phyloP scores from a whole-genome alignment of 2,888 invertebrate species.

The Cyrtodaria siliqua region DNA sequence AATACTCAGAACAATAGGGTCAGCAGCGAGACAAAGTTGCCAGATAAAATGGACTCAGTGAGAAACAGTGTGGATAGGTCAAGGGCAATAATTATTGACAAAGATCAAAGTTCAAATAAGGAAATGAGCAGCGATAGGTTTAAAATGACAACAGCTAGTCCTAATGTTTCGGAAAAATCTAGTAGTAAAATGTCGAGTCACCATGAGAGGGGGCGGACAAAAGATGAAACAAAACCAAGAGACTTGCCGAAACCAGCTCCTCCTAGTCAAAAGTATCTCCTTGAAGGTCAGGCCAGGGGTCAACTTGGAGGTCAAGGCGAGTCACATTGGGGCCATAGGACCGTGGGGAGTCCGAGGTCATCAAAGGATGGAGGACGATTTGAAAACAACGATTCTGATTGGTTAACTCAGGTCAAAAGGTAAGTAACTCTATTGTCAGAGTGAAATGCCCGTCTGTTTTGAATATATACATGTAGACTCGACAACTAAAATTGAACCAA shows the following conservation, averaged over 20 bases:
- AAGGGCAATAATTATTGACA: conserved; percentile 29
- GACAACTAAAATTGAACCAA: too few relatives aligned
- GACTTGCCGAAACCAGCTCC: conserved; percentile 73
- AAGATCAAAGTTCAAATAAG: conserved; percentile 12
- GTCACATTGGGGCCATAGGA: conserved; percentile 41
- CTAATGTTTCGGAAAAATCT: too few relatives aligned
- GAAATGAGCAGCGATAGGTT: neutral
- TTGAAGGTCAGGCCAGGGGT: conserved; percentile 60
- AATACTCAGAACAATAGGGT: conserved; percentile 42
- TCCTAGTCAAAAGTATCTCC: conserved; percentile 75
- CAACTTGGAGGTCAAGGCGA: conserved; percentile 20
- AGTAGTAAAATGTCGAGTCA: neutral
- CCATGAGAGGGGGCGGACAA: conserved; percentile 4
- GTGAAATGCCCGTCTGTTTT: neutral
- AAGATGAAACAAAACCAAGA: conserved; percentile 31
- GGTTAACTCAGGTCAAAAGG: conserved; percentile 65
- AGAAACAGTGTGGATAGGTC: conserved; percentile 13
- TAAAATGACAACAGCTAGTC: neutral
- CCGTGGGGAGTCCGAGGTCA: conserved; percentile 64
- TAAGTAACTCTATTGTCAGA: too few relatives aligned
- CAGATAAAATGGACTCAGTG: conserved; percentile 12
- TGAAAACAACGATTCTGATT: conserved; percentile 48
- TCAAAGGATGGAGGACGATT: conserved; percentile 35
- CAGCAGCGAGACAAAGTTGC: conserved; percentile 31
- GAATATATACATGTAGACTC: too few relatives aligned